Percentiles rank a stretch among this genome's conserved stretches.
These are phyloP conservation scores for Mamestra brassicae DNA, from an alignment of 2,888 invertebrate species.

Conservation along the genomic window DNA sequence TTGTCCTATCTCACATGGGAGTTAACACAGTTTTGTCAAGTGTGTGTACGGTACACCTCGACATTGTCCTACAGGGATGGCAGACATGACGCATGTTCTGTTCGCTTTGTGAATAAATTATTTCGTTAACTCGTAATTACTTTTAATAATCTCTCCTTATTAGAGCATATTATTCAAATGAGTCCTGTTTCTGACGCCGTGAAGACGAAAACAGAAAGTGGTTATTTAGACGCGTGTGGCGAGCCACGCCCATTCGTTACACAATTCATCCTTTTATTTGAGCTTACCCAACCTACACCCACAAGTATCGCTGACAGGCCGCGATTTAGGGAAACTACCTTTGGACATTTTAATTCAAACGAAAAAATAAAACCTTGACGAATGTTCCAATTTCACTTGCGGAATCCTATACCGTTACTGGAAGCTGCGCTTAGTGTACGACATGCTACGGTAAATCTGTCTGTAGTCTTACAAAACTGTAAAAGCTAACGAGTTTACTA, in stretches of 20 bases:
- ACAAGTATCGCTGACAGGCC: conserved; percentile 27
- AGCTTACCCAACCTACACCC: conserved; percentile 56
- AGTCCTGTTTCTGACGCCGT: background rate
- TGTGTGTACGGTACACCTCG: background rate
- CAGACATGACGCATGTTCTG: conserved; percentile 1
- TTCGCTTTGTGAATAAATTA: conserved; percentile 15
- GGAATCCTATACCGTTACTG: conserved; percentile 65
- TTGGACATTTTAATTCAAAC: conserved; percentile 45
- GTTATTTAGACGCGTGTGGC: conserved; percentile 7
- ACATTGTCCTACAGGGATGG: conserved; percentile 21
- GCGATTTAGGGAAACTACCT: conserved; percentile 42
- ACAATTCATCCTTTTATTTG: conserved; percentile 51
- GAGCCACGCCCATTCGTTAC: conserved; percentile 56
- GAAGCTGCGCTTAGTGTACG: conserved; percentile 60
- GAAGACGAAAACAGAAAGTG: background rate
- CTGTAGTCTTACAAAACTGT: conserved; percentile 56
- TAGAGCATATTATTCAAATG: conserved; percentile 1
- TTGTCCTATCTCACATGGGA: conserved; percentile 17
- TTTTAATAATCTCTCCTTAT: conserved; percentile 7
- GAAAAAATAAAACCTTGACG: conserved; percentile 60
- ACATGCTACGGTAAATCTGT: conserved; percentile 65
- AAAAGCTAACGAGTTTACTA: conserved; percentile 56
- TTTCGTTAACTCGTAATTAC: conserved; percentile 11
- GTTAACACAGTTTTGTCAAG: conserved; percentile 12
- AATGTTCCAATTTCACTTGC: conserved; percentile 60